Percentiles rank a stretch among this genome's conserved stretches.
Conservation (phyloP, 2,888 invertebrate species). For the Heteromurus nitidus region DNA sequence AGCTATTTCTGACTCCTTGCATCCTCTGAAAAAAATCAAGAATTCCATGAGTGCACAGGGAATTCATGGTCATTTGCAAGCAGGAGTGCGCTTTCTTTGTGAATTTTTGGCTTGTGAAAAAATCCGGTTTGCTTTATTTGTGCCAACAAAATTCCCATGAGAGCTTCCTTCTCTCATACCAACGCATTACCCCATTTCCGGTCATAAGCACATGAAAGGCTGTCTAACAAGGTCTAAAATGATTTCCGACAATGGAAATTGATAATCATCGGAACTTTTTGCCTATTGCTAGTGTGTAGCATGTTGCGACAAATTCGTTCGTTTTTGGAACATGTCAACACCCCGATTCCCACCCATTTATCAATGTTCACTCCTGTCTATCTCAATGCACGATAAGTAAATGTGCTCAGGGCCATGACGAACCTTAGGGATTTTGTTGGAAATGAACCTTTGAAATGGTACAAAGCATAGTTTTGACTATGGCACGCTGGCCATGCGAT, state of each 20-base stretch:
- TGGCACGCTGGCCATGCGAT: too few species aligned
- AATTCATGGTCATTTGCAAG: too few species aligned
- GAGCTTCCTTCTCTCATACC: neutral
- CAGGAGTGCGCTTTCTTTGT: too few species aligned
- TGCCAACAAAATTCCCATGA: neutral
- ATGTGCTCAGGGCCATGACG: too few species aligned
- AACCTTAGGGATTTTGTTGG: too few species aligned
- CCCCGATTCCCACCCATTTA: conserved; percentile 28
- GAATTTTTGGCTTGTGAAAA: too few species aligned
- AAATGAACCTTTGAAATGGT: too few species aligned
- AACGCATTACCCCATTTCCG: conserved; percentile 29
- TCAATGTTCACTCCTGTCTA: conserved; percentile 38
- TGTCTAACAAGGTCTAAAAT: conserved; percentile 5
- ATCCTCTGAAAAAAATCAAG: too few species aligned
- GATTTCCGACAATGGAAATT: conserved; percentile 4
- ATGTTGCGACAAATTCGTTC: conserved; percentile 1
- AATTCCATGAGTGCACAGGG: too few species aligned
- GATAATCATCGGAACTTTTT: conserved; percentile 42
- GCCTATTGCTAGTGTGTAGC: too few species aligned
- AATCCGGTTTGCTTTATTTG: neutral
- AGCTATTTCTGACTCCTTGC: too few species aligned
- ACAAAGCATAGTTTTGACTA: too few species aligned
- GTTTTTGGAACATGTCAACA: conserved; percentile 23
- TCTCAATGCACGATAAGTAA: conserved; percentile 3
- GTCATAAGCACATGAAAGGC: conserved; percentile 32